These are phyloP conservation scores for Parnassius glacialis DNA, from an alignment of 2,888 invertebrate species.

Conservation along the genomic window DNA sequence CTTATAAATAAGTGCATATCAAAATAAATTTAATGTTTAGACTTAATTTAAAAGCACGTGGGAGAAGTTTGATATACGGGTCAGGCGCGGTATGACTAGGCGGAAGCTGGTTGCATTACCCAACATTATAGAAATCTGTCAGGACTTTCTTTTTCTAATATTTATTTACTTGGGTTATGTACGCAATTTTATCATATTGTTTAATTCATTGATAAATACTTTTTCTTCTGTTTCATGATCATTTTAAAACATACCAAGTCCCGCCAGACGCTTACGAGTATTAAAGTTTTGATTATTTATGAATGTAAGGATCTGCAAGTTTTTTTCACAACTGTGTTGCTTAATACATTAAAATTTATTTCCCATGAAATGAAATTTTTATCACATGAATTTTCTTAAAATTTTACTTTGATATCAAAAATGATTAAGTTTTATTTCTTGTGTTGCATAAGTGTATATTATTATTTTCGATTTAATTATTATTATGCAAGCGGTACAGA, in stretches of 20 bases:
- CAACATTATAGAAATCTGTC: constrained; percentile 9
- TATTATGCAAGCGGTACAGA: constrained; percentile 35
- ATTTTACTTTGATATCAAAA: constrained; percentile 44
- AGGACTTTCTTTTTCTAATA: not conserved
- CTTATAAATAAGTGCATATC: constrained; percentile 76
- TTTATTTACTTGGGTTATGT: constrained; percentile 7
- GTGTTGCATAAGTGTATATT: constrained; percentile 47
- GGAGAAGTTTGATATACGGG: constrained; percentile 34
- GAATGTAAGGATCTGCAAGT: constrained; percentile 10
- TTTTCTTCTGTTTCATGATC: constrained; percentile 6
- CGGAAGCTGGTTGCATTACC: constrained; percentile 12
- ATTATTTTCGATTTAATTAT: constrained; percentile 47
- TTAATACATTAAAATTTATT: constrained; percentile 25
- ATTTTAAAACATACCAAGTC: constrained; percentile 6
- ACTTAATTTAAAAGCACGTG: constrained; percentile 60
- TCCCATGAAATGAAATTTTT: constrained; percentile 51
- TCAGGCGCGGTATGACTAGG: constrained; percentile 17
- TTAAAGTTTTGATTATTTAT: constrained; percentile 26
- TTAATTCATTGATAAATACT: not conserved
- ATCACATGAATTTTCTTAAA: constrained; percentile 55
- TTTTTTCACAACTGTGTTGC: constrained; percentile 20
- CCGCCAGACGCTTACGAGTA: constrained; percentile 32
- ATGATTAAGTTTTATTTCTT: constrained; percentile 53
- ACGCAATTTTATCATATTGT: constrained; percentile 1
- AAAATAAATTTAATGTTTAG: constrained; percentile 74